Percentiles rank a stretch among this genome's conserved stretches.
These are phyloP conservation scores for Hippocampus guttulatus DNA, from an alignment of 2,113 vertebrate species.

Conservation along the genomic window DNA sequence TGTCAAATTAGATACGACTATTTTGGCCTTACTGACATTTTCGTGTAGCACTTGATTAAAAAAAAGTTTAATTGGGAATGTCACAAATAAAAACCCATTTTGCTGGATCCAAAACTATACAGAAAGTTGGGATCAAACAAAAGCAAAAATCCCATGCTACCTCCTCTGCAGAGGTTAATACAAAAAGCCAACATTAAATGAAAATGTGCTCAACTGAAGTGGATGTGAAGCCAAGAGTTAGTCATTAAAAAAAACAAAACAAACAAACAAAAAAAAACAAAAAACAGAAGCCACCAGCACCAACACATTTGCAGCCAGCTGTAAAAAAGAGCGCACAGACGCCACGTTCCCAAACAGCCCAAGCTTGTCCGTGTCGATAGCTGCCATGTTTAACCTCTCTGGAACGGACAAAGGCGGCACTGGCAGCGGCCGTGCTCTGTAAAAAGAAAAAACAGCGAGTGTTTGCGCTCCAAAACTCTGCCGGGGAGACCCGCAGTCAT, in stretches of 20 bases:
- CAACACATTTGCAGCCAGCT: neutral
- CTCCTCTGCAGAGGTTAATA: neutral
- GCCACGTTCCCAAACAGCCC: neutral
- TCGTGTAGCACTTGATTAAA: neutral
- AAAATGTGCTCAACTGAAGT: neutral
- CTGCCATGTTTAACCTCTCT: conserved; percentile 39
- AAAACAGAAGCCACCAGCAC: neutral
- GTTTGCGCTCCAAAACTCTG: conserved; percentile 30
- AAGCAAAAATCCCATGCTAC: neutral
- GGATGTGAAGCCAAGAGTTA: neutral
- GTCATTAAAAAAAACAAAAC: neutral
- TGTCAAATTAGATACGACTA: neutral
- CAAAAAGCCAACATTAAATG: neutral
- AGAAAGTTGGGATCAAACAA: neutral
- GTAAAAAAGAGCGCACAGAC: neutral
- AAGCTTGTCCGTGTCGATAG: conserved; percentile 10
- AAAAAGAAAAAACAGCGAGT: conserved; percentile 1
- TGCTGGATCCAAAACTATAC: neutral
- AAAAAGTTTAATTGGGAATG: conserved; percentile 23
- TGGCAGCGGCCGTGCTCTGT: conserved; percentile 28
- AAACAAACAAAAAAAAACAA: neutral
- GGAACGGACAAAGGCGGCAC: conserved; percentile 34
- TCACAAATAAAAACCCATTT: neutral
- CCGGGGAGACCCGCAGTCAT: conserved; percentile 21
- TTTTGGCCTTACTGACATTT: neutral